phyloP scores from a whole-genome alignment of 1,140 invertebrate species.

The Cydia pomonella region DNA sequence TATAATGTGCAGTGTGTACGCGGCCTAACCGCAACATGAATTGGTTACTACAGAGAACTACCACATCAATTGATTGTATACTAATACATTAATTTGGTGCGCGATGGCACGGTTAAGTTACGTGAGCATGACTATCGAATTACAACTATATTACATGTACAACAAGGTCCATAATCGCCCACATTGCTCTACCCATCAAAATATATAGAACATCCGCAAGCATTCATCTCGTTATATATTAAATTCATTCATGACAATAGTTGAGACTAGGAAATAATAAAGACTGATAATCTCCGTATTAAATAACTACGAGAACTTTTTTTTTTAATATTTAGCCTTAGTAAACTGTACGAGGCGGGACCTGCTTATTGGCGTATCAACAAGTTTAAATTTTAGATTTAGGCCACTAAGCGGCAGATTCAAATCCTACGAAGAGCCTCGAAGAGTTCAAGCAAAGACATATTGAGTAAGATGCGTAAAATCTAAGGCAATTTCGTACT shows the following conservation, averaged over 20 bases:
- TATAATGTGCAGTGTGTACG: background rate
- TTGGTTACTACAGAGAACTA: conserved; percentile 36
- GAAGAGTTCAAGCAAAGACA: too few relatives aligned
- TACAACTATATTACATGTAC: conserved; percentile 39
- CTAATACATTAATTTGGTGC: conserved; percentile 55
- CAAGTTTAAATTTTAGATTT: too few relatives aligned
- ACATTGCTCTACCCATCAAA: conserved; percentile 19
- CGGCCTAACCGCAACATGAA: conserved; percentile 32
- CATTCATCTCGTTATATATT: conserved; percentile 15
- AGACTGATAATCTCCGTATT: background rate
- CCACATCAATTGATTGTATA: conserved; percentile 41
- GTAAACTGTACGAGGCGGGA: too few relatives aligned
- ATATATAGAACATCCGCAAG: conserved; percentile 38
- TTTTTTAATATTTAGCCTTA: background rate
- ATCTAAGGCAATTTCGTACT: too few relatives aligned
- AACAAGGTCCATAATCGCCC: conserved; percentile 18
- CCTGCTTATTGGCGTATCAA: too few relatives aligned
- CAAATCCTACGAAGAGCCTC: too few relatives aligned
- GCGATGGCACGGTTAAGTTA: conserved; percentile 53
- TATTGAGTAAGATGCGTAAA: too few relatives aligned
- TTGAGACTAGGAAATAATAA: background rate
- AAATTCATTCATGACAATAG: conserved; percentile 27
- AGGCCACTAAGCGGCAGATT: too few relatives aligned
- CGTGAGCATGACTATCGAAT: conserved; percentile 48
- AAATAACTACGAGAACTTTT: too few relatives aligned